Conservation (phyloP, 2,888 invertebrate genomes). For the Nebria salina region DNA sequence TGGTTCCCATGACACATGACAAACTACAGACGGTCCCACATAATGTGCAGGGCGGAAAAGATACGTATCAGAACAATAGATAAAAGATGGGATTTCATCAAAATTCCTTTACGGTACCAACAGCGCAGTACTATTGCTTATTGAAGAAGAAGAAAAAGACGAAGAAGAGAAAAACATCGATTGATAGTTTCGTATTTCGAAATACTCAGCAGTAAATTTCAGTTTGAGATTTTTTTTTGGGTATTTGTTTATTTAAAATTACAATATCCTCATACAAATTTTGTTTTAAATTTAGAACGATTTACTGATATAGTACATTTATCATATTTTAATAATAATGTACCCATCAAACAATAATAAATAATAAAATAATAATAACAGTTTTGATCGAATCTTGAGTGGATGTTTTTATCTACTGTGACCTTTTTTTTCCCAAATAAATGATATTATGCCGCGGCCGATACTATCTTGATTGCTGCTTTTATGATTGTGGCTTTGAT, state of each 20-base stretch:
- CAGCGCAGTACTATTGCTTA: neutral
- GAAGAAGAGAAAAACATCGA: neutral
- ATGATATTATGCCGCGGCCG: too few species aligned
- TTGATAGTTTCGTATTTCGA: neutral
- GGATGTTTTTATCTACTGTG: too few species aligned
- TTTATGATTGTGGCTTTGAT: too few species aligned
- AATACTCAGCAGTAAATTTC: neutral
- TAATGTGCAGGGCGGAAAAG: slow-evolving; percentile 23
- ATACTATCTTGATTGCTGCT: too few species aligned
- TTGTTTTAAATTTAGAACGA: too few species aligned
- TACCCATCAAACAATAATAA: too few species aligned
- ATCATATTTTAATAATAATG: too few species aligned
- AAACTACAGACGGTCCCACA: slow-evolving; percentile 26
- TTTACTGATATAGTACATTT: too few species aligned
- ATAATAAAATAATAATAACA: too few species aligned
- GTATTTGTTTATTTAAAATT: neutral
- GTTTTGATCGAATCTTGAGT: too few species aligned
- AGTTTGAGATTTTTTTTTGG: neutral
- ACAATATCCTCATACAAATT: too few species aligned
- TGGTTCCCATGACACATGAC: slow-evolving; percentile 37
- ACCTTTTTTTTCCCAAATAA: too few species aligned
- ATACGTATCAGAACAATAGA: slow-evolving; percentile 33
- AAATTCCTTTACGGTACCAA: slow-evolving; percentile 19
- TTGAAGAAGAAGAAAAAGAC: neutral
- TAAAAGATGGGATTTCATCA: slow-evolving; percentile 28